Evolutionary conservation across 2,113 vertebrate species (phyloP).

Genomic region (Calidris pygmaea): DNA sequence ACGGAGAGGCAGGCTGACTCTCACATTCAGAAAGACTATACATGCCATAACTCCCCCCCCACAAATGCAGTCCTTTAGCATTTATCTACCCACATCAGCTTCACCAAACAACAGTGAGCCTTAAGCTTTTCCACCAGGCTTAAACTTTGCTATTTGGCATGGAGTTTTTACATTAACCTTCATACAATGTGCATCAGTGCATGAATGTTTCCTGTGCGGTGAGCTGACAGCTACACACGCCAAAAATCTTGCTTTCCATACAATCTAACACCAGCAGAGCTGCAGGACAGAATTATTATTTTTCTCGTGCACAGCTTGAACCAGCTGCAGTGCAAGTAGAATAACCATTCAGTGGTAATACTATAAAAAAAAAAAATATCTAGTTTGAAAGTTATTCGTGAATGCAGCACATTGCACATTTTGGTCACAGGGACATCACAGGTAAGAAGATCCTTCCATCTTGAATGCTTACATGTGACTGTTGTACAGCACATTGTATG

Average conservation of each 20-base stretch:
- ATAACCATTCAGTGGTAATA: slow-evolving; percentile 29
- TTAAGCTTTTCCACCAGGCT: neutral
- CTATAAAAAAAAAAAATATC: neutral
- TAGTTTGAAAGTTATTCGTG: neutral
- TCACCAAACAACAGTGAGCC: neutral
- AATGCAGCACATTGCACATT: neutral
- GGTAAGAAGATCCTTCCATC: neutral
- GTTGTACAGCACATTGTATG: neutral
- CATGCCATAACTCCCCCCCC: neutral
- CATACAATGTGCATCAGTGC: slow-evolving; percentile 73
- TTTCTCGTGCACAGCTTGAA: slow-evolving; percentile 72
- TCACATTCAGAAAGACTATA: neutral
- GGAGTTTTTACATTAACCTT: slow-evolving; percentile 66
- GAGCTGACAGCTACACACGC: slow-evolving; percentile 75
- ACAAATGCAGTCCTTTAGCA: neutral
- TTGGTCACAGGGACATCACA: neutral
- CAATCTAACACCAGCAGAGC: slow-evolving; percentile 76
- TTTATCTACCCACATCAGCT: neutral
- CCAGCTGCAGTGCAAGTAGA: slow-evolving; percentile 68
- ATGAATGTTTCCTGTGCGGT: slow-evolving; percentile 70
- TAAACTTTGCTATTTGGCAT: neutral
- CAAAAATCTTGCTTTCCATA: slow-evolving; percentile 76
- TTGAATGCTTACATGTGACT: neutral
- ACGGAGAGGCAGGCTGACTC: neutral
- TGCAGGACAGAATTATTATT: slow-evolving; percentile 74